Conservation (phyloP, 2,888 invertebrate species). For the Rambutsinella grinnellia region DNA sequence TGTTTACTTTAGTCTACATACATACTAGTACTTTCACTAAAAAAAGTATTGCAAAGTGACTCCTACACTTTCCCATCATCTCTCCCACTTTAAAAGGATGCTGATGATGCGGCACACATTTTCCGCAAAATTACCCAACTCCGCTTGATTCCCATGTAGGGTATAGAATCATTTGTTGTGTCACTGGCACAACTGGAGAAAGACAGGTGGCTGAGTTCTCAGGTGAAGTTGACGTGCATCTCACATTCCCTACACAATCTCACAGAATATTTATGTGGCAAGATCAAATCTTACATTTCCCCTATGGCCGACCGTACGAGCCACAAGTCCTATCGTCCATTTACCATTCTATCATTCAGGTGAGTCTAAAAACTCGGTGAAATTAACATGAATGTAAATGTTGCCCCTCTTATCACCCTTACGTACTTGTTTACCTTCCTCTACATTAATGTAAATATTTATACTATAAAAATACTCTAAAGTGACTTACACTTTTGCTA, state of each 20-base stretch:
- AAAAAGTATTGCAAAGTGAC: not conserved
- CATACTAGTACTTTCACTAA: too few species aligned
- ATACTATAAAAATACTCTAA: not conserved
- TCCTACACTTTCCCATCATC: not conserved
- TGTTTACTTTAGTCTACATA: too few species aligned
- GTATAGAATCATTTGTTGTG: conserved; percentile 28
- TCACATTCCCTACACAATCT: conserved; percentile 50
- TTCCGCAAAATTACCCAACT: not conserved
- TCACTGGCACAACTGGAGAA: conserved; percentile 29
- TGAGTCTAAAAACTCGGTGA: conserved; percentile 75
- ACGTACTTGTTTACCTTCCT: too few species aligned
- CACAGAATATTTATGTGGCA: conserved; percentile 58
- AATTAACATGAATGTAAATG: too few species aligned
- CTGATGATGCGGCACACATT: too few species aligned
- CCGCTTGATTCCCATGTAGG: too few species aligned
- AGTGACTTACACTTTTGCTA: not conserved
- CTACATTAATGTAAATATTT: too few species aligned
- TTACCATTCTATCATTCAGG: conserved; percentile 88
- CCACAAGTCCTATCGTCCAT: conserved; percentile 89
- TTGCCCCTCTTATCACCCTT: too few species aligned
- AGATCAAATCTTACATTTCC: conserved; percentile 70
- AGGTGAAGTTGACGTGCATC: conserved; percentile 62
- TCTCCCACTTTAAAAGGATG: not conserved
- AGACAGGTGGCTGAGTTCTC: conserved; percentile 63
- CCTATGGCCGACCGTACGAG: conserved; percentile 85